Evolutionary conservation across 2,797 vertebrate species (phyloP).

Genomic region (Cottoperca gobio): DNA sequence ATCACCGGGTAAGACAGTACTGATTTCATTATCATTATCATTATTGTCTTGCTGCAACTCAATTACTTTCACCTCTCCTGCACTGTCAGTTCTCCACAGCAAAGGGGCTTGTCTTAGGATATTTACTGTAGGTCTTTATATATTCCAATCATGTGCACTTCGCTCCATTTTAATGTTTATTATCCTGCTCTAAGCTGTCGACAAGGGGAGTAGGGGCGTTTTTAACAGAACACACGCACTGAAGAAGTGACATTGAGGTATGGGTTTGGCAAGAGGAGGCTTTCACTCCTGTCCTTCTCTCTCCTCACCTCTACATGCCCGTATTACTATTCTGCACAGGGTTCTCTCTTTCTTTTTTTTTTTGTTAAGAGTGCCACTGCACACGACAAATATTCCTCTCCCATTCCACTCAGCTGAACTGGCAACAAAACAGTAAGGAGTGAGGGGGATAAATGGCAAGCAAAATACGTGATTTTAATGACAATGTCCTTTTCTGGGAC

Average conservation of each 20-base stretch:
- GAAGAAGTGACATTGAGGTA: slow-evolving; percentile 68
- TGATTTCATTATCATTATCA: slow-evolving; percentile 59
- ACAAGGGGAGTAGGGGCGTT: slow-evolving; percentile 38
- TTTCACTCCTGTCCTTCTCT: slow-evolving; percentile 14
- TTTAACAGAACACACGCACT: slow-evolving; percentile 38
- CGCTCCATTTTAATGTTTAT: slow-evolving; percentile 55
- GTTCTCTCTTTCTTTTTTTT: slow-evolving; percentile 49
- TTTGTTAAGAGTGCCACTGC: slow-evolving; percentile 32
- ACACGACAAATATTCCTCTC: slow-evolving; percentile 37
- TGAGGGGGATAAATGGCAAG: slow-evolving; percentile 4
- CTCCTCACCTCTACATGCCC: slow-evolving; percentile 10
- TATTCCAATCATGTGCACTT: slow-evolving; percentile 48
- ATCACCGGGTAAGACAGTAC: slow-evolving; percentile 93
- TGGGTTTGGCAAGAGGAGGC: slow-evolving; percentile 44
- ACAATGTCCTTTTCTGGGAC: slow-evolving; percentile 6
- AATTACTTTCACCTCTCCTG: slow-evolving; percentile 41
- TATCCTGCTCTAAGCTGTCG: slow-evolving; percentile 46
- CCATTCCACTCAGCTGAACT: slow-evolving; percentile 57
- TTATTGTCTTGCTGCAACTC: slow-evolving; percentile 34
- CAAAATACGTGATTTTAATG: slow-evolving; percentile 28
- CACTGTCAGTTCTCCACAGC: slow-evolving; percentile 19
- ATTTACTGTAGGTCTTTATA: slow-evolving; percentile 31
- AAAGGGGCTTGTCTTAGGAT: neutral
- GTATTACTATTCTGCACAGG: slow-evolving; percentile 64
- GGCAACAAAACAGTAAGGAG: slow-evolving; percentile 49